Base-by-base conservation (phyloP, 53 echinoderm and acorn worm species). In the Luidia sarsii region DNA sequence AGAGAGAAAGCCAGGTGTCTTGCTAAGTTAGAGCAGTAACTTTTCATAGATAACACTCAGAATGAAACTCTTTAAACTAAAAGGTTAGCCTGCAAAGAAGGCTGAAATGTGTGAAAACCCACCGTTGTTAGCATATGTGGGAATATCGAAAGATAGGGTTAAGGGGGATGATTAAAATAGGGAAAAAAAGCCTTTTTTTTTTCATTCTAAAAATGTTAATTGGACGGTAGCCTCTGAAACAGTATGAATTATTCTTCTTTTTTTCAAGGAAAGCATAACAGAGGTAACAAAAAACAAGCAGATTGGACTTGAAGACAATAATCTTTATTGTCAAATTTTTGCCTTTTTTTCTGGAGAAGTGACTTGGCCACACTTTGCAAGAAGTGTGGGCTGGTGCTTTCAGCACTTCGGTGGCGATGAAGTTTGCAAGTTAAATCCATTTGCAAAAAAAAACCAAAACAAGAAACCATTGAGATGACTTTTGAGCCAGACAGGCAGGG, bases 251-350 rank as follows among this genome's bases (percentile, higher is more conserved):
- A n/a, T n/a, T n/a, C n/a, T n/a, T n/a, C n/a, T n/a, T n/a, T n/a
- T n/a, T n/a, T n/a, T n/a, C n/a, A n/a, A n/a, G 25, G 35, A 35
- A 65, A 65, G 37, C 65, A 34, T 19, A 71, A 48, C 18, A 56
- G 57, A 74, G 74, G 61, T 30, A 59, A 62, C 67, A 45, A 59
- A 77, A 77, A 77, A 77, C 77, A 77, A 77, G 77, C 77, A 77
- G 77, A 77, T 39, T 2, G 61, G 61, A 77, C 77, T 77, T 77
- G 77, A 43, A 77, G 77, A 61, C 60, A 77, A 77, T 46, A 61
- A n/a, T 45, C 32, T 30, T 46, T 45, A 77, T 61, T 77, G 77
- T 77, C 57, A 21, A 21, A 4, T 50, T 69, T 33, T 33, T 60
- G 41, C 61, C 48, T 60, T 61, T 48, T 72, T 75, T 75, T 75